These are phyloP conservation scores for Rhynchotus rufescens DNA, from an alignment of 2,797 vertebrate species.

Conservation along the genomic window DNA sequence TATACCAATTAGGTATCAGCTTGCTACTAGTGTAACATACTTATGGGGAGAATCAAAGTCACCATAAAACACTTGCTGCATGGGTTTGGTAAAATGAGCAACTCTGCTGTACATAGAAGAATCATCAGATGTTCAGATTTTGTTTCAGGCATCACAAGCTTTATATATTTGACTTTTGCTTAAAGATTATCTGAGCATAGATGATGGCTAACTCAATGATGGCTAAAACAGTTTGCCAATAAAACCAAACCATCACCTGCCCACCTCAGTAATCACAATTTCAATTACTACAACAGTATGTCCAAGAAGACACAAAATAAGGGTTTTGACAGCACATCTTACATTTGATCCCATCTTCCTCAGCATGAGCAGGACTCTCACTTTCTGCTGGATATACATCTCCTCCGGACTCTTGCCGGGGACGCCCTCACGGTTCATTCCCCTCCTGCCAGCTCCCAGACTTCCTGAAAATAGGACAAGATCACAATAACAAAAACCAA, in stretches of 20 bases:
- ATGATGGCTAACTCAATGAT: rapidly evolving
- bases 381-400: conserved; percentile 99
- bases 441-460: conserved; percentile 88
- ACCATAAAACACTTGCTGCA: neutral
- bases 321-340: conserved; percentile 46
- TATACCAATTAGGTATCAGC: neutral
- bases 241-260: neutral
- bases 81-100: neutral
- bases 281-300: neutral
- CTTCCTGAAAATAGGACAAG: conserved; percentile 33
- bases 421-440: conserved; percentile 98
- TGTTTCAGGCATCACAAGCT: neutral
- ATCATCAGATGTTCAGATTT: neutral
- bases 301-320: neutral
- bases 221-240: neutral
- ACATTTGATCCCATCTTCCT: conserved; percentile 99
- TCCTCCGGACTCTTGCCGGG: conserved; percentile 99
- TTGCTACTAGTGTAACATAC: no score
- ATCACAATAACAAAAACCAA: neutral
- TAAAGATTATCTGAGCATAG: neutral
- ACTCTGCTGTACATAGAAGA: neutral
- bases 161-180: neutral
- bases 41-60: rapidly evolving
- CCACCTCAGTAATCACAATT: neutral
- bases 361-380: conserved; percentile 98